A percentile compares a stretch with the other conserved stretches of the same genome.
Conservation (phyloP, 2,888 invertebrate genomes). For the Amblyjoppa proteus region DNA sequence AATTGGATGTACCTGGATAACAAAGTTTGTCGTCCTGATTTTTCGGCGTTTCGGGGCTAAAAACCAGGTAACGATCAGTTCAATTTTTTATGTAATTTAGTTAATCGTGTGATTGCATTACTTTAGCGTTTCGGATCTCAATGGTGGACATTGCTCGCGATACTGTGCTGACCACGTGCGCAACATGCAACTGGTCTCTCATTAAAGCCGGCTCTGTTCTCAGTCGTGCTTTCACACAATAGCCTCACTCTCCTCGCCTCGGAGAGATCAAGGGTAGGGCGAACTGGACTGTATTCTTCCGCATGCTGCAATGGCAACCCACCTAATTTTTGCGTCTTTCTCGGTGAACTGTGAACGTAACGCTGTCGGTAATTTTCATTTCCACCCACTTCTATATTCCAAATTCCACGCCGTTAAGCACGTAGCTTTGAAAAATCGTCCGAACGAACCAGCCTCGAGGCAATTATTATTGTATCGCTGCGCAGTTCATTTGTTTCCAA, state of each 20-base stretch:
- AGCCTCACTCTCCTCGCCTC: conserved; percentile 2
- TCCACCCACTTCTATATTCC: too few relatives aligned
- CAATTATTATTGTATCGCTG: background rate
- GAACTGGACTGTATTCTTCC: background rate
- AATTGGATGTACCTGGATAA: background rate
- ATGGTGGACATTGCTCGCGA: background rate
- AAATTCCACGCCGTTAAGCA: too few relatives aligned
- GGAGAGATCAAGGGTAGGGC: background rate
- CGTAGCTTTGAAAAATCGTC: too few relatives aligned
- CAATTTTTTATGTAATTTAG: background rate
- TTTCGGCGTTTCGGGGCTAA: too few relatives aligned
- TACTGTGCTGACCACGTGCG: conserved; percentile 15
- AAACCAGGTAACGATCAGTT: background rate
- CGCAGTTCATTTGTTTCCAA: background rate
- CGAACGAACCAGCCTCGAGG: too few relatives aligned
- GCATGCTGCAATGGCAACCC: background rate
- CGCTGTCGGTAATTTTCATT: background rate
- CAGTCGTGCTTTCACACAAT: conserved; percentile 1
- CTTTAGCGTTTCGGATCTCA: background rate
- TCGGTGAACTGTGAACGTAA: background rate
- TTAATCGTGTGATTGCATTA: background rate
- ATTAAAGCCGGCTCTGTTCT: conserved; percentile 16
- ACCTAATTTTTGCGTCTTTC: background rate
- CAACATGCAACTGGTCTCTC: background rate
- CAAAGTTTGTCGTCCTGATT: background rate